A percentile compares a stretch with the other conserved stretches of the same genome.
phyloP scores from a whole-genome alignment of 1,140 invertebrate genomes.

The Phocides pigmalion region DNA sequence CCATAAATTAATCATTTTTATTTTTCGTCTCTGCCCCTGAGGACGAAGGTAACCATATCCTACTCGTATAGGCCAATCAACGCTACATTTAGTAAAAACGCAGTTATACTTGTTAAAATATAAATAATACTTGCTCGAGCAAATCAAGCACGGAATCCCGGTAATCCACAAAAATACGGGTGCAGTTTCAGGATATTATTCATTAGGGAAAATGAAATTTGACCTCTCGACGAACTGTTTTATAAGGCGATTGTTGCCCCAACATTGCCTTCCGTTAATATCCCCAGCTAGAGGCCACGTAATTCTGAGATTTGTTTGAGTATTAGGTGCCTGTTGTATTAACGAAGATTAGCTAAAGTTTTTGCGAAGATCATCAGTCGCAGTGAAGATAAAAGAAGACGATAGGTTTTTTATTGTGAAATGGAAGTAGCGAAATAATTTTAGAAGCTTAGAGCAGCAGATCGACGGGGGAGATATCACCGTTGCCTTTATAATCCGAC shows the following conservation, averaged over 20 bases:
- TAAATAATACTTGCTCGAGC: slow-evolving; percentile 19
- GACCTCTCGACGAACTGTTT: slow-evolving; percentile 46
- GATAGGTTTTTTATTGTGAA: no score
- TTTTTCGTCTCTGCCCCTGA: no score
- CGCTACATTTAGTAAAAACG: background rate
- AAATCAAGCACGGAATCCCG: slow-evolving; percentile 55
- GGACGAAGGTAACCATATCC: background rate
- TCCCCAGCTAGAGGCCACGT: slow-evolving; percentile 15
- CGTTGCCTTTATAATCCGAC: no score
- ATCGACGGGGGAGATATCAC: no score
- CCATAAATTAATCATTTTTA: no score
- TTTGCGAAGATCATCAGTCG: no score
- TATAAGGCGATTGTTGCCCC: slow-evolving; percentile 33
- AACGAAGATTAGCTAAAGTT: background rate
- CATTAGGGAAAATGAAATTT: slow-evolving; percentile 68
- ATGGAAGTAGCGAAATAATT: no score
- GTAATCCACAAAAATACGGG: slow-evolving; percentile 60
- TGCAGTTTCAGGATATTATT: slow-evolving; percentile 64
- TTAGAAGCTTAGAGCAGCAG: no score
- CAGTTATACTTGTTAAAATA: no score
- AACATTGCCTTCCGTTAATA: slow-evolving; percentile 31
- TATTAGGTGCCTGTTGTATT: background rate
- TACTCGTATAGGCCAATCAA: background rate
- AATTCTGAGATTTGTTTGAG: slow-evolving; percentile 11
- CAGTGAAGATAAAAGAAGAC: no score